Percentiles rank a stretch among this genome's conserved stretches.
Evolutionary conservation across 2,888 invertebrate genomes (phyloP).

Genomic region (Beris morrisii): DNA sequence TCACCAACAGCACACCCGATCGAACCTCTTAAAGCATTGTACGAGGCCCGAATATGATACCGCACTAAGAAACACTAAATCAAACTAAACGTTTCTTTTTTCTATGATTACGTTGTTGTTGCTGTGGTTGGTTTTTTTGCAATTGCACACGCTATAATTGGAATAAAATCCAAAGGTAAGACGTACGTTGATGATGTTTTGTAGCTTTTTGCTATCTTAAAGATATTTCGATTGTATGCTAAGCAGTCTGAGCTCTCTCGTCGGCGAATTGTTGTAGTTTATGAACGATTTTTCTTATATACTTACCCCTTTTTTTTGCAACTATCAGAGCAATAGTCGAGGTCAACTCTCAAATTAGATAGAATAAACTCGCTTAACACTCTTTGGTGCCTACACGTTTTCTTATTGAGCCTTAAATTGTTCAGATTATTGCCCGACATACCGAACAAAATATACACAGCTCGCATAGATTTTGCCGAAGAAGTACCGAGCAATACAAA

Average conservation of each 20-base stretch:
- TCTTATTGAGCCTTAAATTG: constrained; percentile 12
- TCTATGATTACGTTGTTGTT: neutral
- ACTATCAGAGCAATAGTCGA: constrained; percentile 12
- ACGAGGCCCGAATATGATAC: neutral
- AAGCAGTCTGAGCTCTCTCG: constrained; percentile 6
- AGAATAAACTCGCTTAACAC: neutral
- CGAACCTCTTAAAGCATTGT: too few relatives aligned
- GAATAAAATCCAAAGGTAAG: neutral
- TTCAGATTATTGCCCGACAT: constrained; percentile 18
- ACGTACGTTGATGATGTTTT: constrained; percentile 3
- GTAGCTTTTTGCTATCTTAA: constrained; percentile 4
- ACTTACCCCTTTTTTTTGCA: neutral
- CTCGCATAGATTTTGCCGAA: neutral
- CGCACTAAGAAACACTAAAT: constrained; percentile 11
- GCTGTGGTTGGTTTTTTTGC: neutral
- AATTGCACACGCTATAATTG: constrained; percentile 8
- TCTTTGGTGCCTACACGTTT: neutral
- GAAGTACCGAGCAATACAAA: constrained; percentile 12
- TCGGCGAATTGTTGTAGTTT: neutral
- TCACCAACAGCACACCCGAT: too few relatives aligned
- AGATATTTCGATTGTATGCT: constrained; percentile 21
- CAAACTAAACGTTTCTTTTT: constrained; percentile 20
- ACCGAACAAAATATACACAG: neutral
- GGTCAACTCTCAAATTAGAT: constrained; percentile 17
- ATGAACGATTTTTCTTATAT: constrained; percentile 5